phyloP scores from a whole-genome alignment of 2,888 invertebrate species.

The Conus canariensis region DNA sequence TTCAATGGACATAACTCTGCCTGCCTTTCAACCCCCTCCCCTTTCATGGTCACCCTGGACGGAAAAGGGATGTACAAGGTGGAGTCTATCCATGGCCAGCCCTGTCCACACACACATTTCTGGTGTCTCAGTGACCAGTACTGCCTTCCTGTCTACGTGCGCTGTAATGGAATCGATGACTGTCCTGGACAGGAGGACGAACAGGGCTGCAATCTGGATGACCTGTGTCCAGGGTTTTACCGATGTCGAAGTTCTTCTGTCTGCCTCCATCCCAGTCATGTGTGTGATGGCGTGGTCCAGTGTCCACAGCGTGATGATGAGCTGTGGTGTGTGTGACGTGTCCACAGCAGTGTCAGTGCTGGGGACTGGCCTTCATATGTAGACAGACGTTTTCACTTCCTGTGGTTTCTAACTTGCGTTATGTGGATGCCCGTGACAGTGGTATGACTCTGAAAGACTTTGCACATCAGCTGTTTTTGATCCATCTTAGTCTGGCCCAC shows the following conservation, averaged over 20 bases:
- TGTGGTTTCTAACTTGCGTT: background rate
- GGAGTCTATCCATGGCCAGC: no score
- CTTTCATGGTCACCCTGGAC: no score
- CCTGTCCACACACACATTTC: no score
- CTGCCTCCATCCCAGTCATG: constrained; percentile 26
- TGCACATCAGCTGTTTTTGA: background rate
- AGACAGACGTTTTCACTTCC: background rate
- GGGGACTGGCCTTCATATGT: constrained; percentile 21
- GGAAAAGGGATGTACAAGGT: no score
- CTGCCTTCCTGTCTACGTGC: constrained; percentile 29
- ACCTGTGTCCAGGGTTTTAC: constrained; percentile 22
- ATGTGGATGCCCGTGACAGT: background rate
- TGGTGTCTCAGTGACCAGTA: background rate
- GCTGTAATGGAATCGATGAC: constrained; percentile 24
- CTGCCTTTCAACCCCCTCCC: no score
- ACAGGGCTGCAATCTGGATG: background rate
- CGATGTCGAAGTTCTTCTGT: constrained; percentile 21
- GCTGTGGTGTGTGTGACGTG: constrained; percentile 13
- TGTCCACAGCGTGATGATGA: constrained; percentile 34
- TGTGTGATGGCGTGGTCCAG: no score
- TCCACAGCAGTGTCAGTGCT: constrained; percentile 11
- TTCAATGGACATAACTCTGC: background rate
- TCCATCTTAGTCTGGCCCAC: background rate
- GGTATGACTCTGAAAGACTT: background rate
- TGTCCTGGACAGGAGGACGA: constrained; percentile 21